Conservation (phyloP, 2,113 vertebrate species). For the Saguinus imperator region DNA sequence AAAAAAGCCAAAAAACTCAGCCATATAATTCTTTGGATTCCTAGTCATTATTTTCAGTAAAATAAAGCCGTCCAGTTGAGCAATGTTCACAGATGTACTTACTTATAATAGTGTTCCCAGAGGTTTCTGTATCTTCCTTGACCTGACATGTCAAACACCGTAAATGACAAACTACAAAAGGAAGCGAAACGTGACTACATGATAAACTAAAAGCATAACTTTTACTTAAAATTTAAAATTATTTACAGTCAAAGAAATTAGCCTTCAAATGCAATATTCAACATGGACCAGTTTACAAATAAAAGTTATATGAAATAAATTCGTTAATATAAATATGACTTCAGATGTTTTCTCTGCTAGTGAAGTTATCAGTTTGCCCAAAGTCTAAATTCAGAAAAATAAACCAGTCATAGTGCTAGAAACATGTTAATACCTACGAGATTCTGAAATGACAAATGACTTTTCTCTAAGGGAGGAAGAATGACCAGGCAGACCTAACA, state of each 20-base stretch:
- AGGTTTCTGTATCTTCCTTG: slow-evolving; percentile 98
- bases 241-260: slow-evolving; percentile 28
- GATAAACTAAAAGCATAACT: not conserved
- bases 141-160: slow-evolving; percentile 99
- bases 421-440: not conserved
- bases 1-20: not conserved
- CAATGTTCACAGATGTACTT: slow-evolving; percentile 80
- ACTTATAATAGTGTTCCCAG: slow-evolving; percentile 99
- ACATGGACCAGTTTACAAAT: not conserved
- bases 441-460: slow-evolving; percentile 24
- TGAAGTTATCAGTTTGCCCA: slow-evolving; percentile 7
- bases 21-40: not conserved
- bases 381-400: slow-evolving; percentile 42
- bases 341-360: slow-evolving; percentile 16
- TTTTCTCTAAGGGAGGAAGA: slow-evolving; percentile 43
- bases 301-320: slow-evolving; percentile 11
- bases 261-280: not conserved
- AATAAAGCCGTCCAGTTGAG: not conserved
- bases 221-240: not conserved
- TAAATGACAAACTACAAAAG: slow-evolving; percentile 93
- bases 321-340: slow-evolving; percentile 22
- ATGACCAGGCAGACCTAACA: not conserved
- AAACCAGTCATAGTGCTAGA: not conserved
- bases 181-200: slow-evolving; percentile 18
- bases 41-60: not conserved